Base-by-base conservation (phyloP, 2,888 invertebrate genomes). In the Rutpela maculata region DNA sequence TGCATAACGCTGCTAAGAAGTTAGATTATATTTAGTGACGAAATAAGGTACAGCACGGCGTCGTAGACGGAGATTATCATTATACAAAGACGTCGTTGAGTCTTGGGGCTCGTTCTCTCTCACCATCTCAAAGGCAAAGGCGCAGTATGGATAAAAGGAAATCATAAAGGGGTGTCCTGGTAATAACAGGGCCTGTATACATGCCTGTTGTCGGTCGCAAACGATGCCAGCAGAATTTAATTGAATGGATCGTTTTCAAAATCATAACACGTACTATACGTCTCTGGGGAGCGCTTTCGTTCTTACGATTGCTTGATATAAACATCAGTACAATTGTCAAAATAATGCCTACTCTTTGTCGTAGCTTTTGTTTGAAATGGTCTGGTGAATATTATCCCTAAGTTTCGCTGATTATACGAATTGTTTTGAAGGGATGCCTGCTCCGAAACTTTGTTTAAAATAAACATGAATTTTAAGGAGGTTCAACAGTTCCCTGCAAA, bases 231-330 rank as follows among this genome's bases (percentile, higher is more conserved):
- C 83, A 70, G 84, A 83, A 84, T 84, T 84, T 85, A 85, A 85
- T 86, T 86, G 85, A 86, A 85, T 84, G 83, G 80, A 81, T 81
- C 82, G 80, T 85, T 85, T 83, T 74, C 69, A 77, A 77, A 86
- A 86, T 84, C 86, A 84, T 84, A 85, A 86, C 85, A 86, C 85
- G 85, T 86, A 86, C 82, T 62, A 73, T 82, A 72, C 82, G 84
- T 81, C 82, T 81, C 79, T 70, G 70, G 74, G 77, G 73, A 70
- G 78, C 77, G 12, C 35, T 62, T 50, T 50, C 19, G 26, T 57
- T 63, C 57, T 43, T 63, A 60, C 55, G n/a, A 74, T 70, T 59
- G 67, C 60, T 71, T 38, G 75, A 31, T 71, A 72, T 66, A 59
- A 76, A 76, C 69, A 65, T 67, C 65, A 19, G 57, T 63, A 57